A percentile compares a stretch with the other conserved stretches of the same genome.
These are phyloP conservation scores for Pontoporia blainvillei DNA, from an alignment of 2,113 vertebrate genomes.

Conservation along the genomic window DNA sequence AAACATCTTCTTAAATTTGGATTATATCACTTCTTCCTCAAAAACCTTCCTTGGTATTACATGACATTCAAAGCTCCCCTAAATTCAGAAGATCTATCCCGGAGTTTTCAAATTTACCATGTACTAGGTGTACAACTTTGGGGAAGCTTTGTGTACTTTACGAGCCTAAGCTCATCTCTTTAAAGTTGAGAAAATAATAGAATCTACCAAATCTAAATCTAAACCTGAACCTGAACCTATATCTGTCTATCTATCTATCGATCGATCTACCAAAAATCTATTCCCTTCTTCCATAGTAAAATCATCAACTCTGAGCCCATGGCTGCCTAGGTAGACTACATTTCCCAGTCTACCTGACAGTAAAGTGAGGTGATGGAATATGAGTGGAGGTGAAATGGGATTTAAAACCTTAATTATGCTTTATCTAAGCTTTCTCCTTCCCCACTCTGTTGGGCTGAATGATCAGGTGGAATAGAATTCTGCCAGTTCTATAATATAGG, in stretches of 20 bases:
- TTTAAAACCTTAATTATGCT: neutral
- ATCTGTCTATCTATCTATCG: neutral
- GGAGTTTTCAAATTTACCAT: neutral
- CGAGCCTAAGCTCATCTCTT: neutral
- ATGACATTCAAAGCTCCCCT: neutral
- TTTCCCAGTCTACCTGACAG: neutral
- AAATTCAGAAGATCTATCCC: neutral
- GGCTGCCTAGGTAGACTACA: neutral
- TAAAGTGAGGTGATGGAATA: neutral
- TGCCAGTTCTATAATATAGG: neutral
- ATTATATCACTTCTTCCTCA: neutral
- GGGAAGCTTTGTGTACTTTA: neutral
- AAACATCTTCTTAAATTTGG: neutral
- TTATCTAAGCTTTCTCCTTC: neutral
- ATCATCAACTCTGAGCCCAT: neutral
- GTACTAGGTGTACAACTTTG: neutral
- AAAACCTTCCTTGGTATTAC: neutral
- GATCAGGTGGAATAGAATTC: neutral
- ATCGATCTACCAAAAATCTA: neutral
- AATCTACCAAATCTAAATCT: neutral
- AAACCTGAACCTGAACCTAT: neutral
- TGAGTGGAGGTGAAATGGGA: neutral
- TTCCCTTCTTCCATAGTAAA: neutral
- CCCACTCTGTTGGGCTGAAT: neutral
- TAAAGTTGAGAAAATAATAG: neutral